phyloP scores from a whole-genome alignment of 2,797 vertebrate genomes.

The Martes flavigula region DNA sequence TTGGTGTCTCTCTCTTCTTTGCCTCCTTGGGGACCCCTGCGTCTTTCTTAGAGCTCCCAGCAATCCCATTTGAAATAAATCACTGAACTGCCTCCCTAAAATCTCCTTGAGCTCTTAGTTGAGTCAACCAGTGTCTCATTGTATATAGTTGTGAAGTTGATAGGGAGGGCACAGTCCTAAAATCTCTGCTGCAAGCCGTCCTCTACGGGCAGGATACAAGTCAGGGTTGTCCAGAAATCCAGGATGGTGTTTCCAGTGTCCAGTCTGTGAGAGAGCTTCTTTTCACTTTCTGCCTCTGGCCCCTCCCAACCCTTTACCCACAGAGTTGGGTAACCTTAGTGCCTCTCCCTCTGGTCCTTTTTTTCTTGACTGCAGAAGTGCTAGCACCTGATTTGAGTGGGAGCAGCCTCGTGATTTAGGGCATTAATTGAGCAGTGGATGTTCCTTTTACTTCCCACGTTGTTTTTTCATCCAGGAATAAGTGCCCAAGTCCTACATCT shows the following conservation, averaged over 20 bases:
- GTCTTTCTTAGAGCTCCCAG: background rate
- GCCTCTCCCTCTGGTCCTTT: background rate
- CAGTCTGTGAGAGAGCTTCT: too few species aligned
- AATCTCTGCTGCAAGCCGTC: background rate
- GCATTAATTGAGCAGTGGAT: background rate
- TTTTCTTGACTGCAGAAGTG: background rate
- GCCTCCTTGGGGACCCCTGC: background rate
- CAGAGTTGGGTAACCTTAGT: background rate
- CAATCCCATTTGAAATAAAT: background rate
- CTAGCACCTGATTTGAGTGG: slow-evolving; percentile 45
- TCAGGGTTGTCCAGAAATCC: background rate
- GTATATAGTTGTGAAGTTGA: slow-evolving; percentile 12
- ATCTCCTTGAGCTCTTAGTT: background rate
- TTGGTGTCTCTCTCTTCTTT: background rate
- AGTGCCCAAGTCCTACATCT: background rate
- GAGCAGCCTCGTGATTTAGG: background rate
- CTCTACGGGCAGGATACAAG: background rate
- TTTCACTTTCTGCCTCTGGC: background rate
- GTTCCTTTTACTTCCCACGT: slow-evolving; percentile 12
- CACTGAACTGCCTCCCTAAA: background rate
- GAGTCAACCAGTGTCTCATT: background rate
- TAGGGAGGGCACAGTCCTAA: background rate
- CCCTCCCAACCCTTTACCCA: background rate
- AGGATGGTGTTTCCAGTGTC: background rate
- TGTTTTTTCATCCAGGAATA: slow-evolving; percentile 27